Evolutionary conservation across 1,140 invertebrate species (phyloP).

Genomic region (Psix sp.): DNA sequence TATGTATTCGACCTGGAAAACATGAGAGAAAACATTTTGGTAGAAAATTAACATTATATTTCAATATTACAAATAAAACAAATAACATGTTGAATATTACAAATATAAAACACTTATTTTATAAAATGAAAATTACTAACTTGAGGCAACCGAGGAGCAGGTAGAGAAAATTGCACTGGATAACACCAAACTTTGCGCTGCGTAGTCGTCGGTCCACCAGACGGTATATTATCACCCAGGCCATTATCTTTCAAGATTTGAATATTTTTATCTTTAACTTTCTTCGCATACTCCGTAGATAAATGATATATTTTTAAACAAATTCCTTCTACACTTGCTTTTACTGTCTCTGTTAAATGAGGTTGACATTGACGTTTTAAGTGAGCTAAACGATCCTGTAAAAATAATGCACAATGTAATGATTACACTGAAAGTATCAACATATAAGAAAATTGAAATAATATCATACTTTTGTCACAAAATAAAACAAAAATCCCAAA

Average conservation of each 20-base stretch:
- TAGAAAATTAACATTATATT: slow-evolving; percentile 9
- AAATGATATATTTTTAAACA: slow-evolving; percentile 96
- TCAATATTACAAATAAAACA: slow-evolving; percentile 1
- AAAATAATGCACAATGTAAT: slow-evolving; percentile 4
- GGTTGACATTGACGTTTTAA: slow-evolving; percentile 94
- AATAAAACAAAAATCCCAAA: too few species aligned
- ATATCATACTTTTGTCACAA: too few species aligned
- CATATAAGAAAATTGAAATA: too few species aligned
- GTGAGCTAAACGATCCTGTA: slow-evolving; percentile 66
- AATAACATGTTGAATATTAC: neutral
- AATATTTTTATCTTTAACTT: slow-evolving; percentile 91
- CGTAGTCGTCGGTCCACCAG: slow-evolving; percentile 81
- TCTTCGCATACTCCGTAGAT: slow-evolving; percentile 93
- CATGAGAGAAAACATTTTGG: too few species aligned
- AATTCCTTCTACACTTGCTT: slow-evolving; percentile 95
- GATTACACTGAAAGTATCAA: slow-evolving; percentile 4
- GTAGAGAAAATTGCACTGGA: slow-evolving; percentile 92
- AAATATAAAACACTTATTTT: slow-evolving; percentile 1
- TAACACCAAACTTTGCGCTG: slow-evolving; percentile 96
- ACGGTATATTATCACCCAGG: slow-evolving; percentile 84
- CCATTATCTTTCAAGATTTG: slow-evolving; percentile 91
- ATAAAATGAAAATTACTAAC: neutral
- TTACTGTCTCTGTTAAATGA: slow-evolving; percentile 94
- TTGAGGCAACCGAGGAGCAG: slow-evolving; percentile 88
- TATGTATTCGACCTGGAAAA: slow-evolving; percentile 87